phyloP scores from a whole-genome alignment of 37 sponge, comb jelly and placozoan genomes.

The Amphimedon queenslandica region DNA sequence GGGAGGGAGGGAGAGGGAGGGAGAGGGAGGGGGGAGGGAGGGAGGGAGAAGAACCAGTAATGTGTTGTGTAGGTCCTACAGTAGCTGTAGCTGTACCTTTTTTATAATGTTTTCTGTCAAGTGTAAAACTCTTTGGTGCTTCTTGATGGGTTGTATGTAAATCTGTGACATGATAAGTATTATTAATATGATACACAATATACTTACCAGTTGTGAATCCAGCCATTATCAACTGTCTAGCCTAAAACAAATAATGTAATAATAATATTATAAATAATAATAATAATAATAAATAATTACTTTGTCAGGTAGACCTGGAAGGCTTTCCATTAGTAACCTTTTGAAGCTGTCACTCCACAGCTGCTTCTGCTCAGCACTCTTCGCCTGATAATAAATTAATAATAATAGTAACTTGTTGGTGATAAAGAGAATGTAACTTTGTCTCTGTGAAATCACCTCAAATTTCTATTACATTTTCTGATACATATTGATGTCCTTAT shows the following conservation, averaged over 20 bases:
- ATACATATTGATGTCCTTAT: no score
- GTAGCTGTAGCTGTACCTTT: not conserved
- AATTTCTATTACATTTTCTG: no score
- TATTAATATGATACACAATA: not conserved
- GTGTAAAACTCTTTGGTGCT: no score
- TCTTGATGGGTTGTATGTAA: not conserved
- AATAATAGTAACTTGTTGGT: not conserved
- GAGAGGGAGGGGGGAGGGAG: not conserved
- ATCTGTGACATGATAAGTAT: not conserved
- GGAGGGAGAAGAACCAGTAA: no score
- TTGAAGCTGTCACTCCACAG: conserved; percentile 60
- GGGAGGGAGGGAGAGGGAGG: not conserved
- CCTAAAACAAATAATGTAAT: conserved; percentile 14
- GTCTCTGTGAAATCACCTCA: no score
- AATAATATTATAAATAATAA: not conserved
- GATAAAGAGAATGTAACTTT: no score
- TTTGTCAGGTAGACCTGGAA: conserved; percentile 58
- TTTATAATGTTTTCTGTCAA: conserved; percentile 1
- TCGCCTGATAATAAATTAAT: conserved; percentile 15
- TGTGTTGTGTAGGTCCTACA: no score
- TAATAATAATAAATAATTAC: conserved; percentile 4
- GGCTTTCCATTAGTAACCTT: conserved; percentile 57
- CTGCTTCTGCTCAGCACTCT: conserved; percentile 16
- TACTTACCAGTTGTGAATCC: conserved; percentile 51
- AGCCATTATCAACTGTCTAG: conserved; percentile 35